Evolutionary conservation across 35 echinoderm and acorn worm species (phyloP).

Genomic region (Holothuria glaberrima): DNA sequence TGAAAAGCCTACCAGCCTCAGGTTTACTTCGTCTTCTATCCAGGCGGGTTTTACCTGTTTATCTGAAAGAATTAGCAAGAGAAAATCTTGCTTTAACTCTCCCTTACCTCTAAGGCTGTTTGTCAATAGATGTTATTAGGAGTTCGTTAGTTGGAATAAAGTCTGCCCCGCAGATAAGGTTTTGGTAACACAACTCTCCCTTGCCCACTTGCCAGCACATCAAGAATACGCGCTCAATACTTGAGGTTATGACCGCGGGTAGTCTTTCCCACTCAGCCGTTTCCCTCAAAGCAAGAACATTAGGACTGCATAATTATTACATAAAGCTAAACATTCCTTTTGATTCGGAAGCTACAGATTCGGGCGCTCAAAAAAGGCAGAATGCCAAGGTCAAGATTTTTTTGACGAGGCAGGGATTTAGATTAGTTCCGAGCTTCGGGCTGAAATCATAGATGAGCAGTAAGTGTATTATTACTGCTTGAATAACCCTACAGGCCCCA

Average conservation of each 20-base stretch:
- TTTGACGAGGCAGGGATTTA: conserved; percentile 34
- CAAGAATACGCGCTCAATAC: conserved; percentile 33
- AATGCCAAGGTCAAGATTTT: conserved; percentile 48
- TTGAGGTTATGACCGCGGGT: conserved; percentile 49
- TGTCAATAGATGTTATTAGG: conserved; percentile 50
- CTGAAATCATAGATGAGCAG: conserved; percentile 46
- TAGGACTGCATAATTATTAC: conserved; percentile 41
- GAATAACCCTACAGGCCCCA: conserved; percentile 20
- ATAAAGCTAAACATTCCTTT: conserved; percentile 36
- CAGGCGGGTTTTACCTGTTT: conserved; percentile 35
- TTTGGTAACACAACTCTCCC: conserved; percentile 32
- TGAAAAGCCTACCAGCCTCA: background rate
- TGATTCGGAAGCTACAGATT: conserved; percentile 12
- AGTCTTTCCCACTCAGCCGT: conserved; percentile 47
- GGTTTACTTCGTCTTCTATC: conserved; percentile 11
- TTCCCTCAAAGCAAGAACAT: conserved; percentile 44
- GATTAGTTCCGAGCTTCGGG: conserved; percentile 48
- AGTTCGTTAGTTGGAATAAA: conserved; percentile 53
- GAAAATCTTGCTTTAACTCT: conserved; percentile 32
- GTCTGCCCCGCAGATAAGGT: conserved; percentile 50
- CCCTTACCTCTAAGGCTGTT: conserved; percentile 19
- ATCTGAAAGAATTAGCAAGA: conserved; percentile 40
- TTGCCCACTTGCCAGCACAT: conserved; percentile 29
- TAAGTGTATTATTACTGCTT: conserved; percentile 14
- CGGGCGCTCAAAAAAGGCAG: conserved; percentile 11